Evolutionary conservation across 2,888 invertebrate genomes (phyloP).

Genomic region (Arge pagana): DNA sequence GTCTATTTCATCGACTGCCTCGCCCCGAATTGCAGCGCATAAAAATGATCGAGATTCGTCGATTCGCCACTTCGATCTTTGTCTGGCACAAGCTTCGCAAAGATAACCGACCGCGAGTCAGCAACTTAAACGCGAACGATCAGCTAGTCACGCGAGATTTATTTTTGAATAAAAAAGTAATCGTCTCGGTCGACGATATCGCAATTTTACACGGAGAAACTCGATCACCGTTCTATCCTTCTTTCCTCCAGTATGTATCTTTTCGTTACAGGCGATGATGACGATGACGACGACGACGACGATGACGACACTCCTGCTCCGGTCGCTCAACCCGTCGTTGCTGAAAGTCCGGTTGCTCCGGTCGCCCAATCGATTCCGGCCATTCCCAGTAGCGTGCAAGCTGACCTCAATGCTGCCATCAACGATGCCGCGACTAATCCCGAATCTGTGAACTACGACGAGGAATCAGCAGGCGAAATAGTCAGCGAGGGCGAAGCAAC

Average conservation of each 20-base stretch:
- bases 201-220: too few species aligned
- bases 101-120: too few species aligned
- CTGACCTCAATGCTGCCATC: slow-evolving; percentile 50
- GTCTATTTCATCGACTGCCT: too few species aligned
- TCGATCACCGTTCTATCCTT: slow-evolving; percentile 1
- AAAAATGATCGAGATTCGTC: too few species aligned
- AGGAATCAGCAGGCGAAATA: slow-evolving; percentile 55
- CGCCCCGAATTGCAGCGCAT: too few species aligned
- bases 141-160: too few species aligned
- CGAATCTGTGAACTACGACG: slow-evolving; percentile 51
- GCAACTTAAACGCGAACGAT: too few species aligned
- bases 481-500: too few species aligned
- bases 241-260: slow-evolving; percentile 17
- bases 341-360: slow-evolving; percentile 37
- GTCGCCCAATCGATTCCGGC: slow-evolving; percentile 44
- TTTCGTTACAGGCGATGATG: slow-evolving; percentile 57
- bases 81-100: too few species aligned
- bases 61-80: too few species aligned
- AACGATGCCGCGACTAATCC: slow-evolving; percentile 47
- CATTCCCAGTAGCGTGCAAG: slow-evolving; percentile 47
- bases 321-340: slow-evolving; percentile 61
- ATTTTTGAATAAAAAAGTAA: too few species aligned
- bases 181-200: too few species aligned
- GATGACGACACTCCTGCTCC: slow-evolving; percentile 60
- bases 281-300: slow-evolving; percentile 68